These are phyloP conservation scores for Patiria miniata DNA, from an alignment of 35 echinoderm and acorn worm genomes.

Conservation along the genomic window DNA sequence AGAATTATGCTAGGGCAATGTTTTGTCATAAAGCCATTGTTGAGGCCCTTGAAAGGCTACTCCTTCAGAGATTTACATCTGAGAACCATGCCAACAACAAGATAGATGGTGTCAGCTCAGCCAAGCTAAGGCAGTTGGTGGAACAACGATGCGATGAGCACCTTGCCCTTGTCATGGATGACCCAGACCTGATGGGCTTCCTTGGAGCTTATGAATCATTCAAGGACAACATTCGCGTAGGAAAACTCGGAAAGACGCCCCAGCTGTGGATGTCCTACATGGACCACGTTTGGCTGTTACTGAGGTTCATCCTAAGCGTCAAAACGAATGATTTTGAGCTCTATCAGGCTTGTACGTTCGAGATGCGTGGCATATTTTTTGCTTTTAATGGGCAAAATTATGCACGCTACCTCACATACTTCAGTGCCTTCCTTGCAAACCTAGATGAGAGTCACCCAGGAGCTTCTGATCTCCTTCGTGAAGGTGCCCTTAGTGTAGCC, in stretches of 20 bases:
- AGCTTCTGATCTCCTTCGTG: constrained; percentile 40
- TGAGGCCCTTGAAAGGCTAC: constrained; percentile 58
- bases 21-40: constrained; percentile 51
- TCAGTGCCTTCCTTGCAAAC: constrained; percentile 41
- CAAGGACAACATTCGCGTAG: constrained; percentile 32
- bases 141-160: constrained; percentile 5
- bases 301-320: constrained; percentile 31
- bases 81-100: not conserved
- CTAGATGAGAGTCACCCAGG: constrained; percentile 56
- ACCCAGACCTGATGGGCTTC: not conserved
- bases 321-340: constrained; percentile 65
- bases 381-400: constrained; percentile 58
- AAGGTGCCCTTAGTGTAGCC: constrained; percentile 55
- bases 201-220: constrained; percentile 10
- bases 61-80: not conserved
- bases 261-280: constrained; percentile 66
- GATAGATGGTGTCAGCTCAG: constrained; percentile 1
- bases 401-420: constrained; percentile 42
- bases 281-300: constrained; percentile 57
- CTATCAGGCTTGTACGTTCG: not conserved
- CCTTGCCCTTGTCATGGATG: not conserved
- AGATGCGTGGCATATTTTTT: constrained; percentile 76
- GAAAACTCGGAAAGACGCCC: constrained; percentile 59
- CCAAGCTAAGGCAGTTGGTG: not conserved
- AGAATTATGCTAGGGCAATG: constrained; percentile 61